These are phyloP conservation scores for Miichthys miiuy DNA, from an alignment of 2,797 vertebrate genomes.

Conservation along the genomic window DNA sequence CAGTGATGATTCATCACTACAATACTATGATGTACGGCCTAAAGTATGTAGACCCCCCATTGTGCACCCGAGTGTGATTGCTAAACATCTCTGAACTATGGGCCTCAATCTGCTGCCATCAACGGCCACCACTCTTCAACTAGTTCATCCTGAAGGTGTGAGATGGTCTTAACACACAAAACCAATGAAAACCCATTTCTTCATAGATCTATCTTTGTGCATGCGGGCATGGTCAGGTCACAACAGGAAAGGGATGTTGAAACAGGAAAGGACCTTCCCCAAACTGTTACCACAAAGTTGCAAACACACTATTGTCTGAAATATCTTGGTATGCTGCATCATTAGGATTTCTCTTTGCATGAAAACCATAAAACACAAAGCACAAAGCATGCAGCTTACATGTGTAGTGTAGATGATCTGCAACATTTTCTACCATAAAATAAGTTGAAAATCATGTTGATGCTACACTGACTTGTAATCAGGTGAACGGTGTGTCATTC, in stretches of 20 bases:
- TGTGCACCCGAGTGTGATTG: too few species aligned
- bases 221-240: not conserved
- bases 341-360: not conserved
- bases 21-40: too few species aligned
- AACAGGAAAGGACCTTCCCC: conserved; percentile 64
- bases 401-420: not conserved
- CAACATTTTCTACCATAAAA: too few species aligned
- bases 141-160: not conserved
- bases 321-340: not conserved
- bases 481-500: too few species aligned
- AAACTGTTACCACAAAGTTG: conserved; percentile 34
- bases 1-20: not conserved
- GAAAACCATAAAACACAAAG: not conserved
- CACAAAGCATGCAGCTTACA: not conserved
- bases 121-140: not conserved
- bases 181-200: conserved; percentile 22
- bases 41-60: not conserved
- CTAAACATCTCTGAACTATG: not conserved
- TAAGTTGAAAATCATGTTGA: too few species aligned
- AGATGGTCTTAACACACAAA: not conserved
- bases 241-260: conserved; percentile 62
- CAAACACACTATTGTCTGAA: conserved; percentile 31
- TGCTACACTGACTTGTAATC: too few species aligned
- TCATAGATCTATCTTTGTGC: conserved; percentile 9
- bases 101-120: not conserved